Base-by-base conservation (phyloP, 2,888 invertebrate species). In the Drosophila borborema region DNA sequence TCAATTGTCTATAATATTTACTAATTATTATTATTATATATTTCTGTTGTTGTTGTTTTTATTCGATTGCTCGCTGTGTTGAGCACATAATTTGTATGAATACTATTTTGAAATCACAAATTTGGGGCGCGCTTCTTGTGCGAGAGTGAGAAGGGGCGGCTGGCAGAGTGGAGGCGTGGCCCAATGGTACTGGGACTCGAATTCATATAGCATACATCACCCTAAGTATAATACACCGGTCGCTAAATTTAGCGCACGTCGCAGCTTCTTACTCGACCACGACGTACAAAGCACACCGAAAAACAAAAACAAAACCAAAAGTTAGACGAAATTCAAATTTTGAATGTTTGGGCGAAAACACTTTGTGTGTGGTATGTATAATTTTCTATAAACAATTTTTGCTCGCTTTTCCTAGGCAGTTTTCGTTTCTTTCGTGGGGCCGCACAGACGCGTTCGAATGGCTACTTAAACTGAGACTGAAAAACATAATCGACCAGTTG, bases 271-370 rank as follows among this genome's bases (percentile, higher is more conserved):
- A 16, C 31, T 58, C 60, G 38, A 48, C 59, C 65, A 58, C 49
- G 49, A 49, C 49, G 49, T 0, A 49, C 49, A 18, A 34, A 23
- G 14, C 46, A 40, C 38, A 40, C 16, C 38, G 38, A 46, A 23
- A 23, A 34, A 72, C 55, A 77, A 62, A 69, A 67, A 62, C 55
- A 66, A 80, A 71, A 67, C 41, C 55, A 66, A 74, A 55, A 62
- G 49, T 72, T 75, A 69, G 64, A 58, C 61, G 61, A 45, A 58
- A 18, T 56, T 18, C 9, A 40, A 49, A 49, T 53, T 70, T 80
- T 86, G 80, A 81, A 84, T 86, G 82, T 85, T 85, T 85, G 77
- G 79, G 81, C 84, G 82, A 82, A 81, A 77, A 74, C 82, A 74
- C 78, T 70, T 63, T 74, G 65, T 69, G 65, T 48, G 66, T 66